Percentiles rank a stretch among this genome's conserved stretches.
These are phyloP conservation scores for Drosophila neonasuta DNA, from an alignment of 2,888 invertebrate species.

Conservation along the genomic window DNA sequence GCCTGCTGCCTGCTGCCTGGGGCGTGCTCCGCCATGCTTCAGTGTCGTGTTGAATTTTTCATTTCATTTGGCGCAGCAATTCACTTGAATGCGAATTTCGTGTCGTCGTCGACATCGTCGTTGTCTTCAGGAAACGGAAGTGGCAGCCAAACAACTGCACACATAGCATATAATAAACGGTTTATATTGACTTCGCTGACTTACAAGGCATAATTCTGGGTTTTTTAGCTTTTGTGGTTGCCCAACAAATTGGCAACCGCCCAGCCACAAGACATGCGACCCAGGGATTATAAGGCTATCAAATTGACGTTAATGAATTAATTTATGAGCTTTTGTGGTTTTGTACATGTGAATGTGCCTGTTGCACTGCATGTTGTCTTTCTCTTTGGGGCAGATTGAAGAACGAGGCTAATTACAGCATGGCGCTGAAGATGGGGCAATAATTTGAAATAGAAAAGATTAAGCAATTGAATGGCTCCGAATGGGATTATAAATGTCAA, in stretches of 20 bases:
- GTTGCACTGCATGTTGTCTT: constrained; percentile 40
- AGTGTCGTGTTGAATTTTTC: constrained; percentile 78
- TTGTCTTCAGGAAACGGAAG: constrained; percentile 73
- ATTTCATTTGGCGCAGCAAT: constrained; percentile 80
- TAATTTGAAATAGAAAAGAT: constrained; percentile 37
- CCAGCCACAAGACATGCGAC: constrained; percentile 46
- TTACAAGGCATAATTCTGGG: constrained; percentile 46
- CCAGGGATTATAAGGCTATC: constrained; percentile 63
- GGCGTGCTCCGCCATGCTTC: constrained; percentile 48
- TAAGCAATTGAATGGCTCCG: constrained; percentile 14
- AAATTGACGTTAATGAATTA: constrained; percentile 78
- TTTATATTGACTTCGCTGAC: constrained; percentile 63
- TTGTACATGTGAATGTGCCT: constrained; percentile 39
- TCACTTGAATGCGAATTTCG: constrained; percentile 79
- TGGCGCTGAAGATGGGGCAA: neutral
- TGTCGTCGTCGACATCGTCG: constrained; percentile 53
- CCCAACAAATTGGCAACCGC: constrained; percentile 39
- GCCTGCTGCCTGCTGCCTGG: constrained; percentile 3
- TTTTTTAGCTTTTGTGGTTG: constrained; percentile 36
- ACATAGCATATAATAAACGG: constrained; percentile 71
- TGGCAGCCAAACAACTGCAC: constrained; percentile 74
- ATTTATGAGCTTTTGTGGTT: constrained; percentile 71
- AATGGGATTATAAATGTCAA: constrained; percentile 17
- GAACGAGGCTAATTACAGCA: constrained; percentile 45
- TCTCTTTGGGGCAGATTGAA: constrained; percentile 6